Conservation (phyloP, 2,113 vertebrate genomes). For the Nicator chloris region DNA sequence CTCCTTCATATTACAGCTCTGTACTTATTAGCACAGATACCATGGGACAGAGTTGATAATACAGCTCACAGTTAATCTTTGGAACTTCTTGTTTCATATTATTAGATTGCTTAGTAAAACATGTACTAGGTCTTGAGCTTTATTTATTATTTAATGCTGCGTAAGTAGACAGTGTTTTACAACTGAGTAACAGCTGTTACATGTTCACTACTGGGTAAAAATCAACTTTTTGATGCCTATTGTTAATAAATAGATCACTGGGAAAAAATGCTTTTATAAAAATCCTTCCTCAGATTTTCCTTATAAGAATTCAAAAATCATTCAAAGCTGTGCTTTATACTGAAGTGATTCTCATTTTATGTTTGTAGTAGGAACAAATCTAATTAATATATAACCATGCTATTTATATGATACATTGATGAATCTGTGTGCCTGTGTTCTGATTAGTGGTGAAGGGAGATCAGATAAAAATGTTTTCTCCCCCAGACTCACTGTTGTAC, state of each 20-base stretch:
- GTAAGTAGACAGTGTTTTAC: background rate
- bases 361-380: background rate
- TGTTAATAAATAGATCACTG: background rate
- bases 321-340: background rate
- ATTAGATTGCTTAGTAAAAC: background rate
- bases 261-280: background rate
- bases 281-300: background rate
- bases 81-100: conserved; percentile 14
- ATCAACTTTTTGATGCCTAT: background rate
- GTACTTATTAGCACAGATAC: background rate
- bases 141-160: conserved; percentile 13
- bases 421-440: background rate
- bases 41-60: background rate
- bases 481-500: background rate
- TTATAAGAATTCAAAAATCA: background rate
- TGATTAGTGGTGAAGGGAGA: background rate
- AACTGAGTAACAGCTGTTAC: background rate
- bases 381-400: background rate
- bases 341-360: background rate
- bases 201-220: background rate
- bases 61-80: conserved; percentile 7
- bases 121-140: background rate
- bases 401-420: background rate
- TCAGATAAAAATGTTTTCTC: background rate
- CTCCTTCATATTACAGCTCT: background rate